phyloP scores from a whole-genome alignment of 2,113 vertebrate genomes.

The Hippoglossus stenolepis region DNA sequence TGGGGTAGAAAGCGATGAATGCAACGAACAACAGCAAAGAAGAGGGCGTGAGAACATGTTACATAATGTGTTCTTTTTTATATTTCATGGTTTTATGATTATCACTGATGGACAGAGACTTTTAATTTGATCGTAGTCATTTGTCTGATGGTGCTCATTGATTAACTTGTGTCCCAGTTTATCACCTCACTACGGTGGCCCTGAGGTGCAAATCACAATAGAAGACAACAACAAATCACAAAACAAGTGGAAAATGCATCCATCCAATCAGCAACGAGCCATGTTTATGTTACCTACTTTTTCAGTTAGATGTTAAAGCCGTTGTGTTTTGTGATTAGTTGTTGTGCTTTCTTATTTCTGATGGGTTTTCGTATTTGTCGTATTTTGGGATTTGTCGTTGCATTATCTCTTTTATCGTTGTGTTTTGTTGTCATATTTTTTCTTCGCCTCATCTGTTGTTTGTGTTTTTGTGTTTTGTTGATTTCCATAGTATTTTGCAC shows the following conservation, averaged over 20 bases:
- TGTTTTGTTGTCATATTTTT: background rate
- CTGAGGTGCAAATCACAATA: no score
- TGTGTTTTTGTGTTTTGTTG: no score
- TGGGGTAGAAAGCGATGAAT: constrained; percentile 37
- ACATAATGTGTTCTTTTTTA: constrained; percentile 25
- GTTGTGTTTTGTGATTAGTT: background rate
- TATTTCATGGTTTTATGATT: background rate
- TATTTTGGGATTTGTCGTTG: no score
- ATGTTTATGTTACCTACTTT: no score
- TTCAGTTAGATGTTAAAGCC: no score
- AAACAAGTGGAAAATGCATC: no score
- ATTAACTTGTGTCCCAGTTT: background rate
- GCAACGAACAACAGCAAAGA: background rate
- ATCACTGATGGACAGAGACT: background rate
- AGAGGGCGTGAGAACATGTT: constrained; percentile 14
- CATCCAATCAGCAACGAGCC: no score
- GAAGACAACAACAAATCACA: no score
- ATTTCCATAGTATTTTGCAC: background rate
- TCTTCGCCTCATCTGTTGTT: no score
- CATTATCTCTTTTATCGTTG: background rate
- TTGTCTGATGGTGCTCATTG: background rate
- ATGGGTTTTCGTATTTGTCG: no score
- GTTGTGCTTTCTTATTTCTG: background rate
- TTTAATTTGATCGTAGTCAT: background rate
- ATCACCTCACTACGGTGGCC: no score